These are phyloP conservation scores for Selenia dentaria DNA, from an alignment of 2,888 invertebrate species.

Conservation along the genomic window DNA sequence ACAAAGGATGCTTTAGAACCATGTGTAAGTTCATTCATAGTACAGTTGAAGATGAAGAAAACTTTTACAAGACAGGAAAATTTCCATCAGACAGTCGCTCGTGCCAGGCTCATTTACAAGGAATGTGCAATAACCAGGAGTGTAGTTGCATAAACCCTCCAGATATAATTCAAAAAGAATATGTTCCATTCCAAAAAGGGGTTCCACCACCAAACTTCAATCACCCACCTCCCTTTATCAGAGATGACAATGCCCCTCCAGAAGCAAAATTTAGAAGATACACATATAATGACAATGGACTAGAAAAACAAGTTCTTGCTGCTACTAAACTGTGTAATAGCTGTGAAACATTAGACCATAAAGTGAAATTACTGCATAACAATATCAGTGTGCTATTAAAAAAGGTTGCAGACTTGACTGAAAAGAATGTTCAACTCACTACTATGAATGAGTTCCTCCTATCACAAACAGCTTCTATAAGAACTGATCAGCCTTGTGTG, in stretches of 20 bases:
- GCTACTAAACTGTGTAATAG: conserved; percentile 58
- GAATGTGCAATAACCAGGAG: conserved; percentile 81
- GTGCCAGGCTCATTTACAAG: conserved; percentile 86
- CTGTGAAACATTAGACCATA: conserved; percentile 71
- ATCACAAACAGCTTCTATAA: conserved; percentile 69
- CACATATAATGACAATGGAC: conserved; percentile 59
- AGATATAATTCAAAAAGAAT: conserved; percentile 53
- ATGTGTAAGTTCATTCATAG: conserved; percentile 90
- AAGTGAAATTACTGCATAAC: conserved; percentile 74
- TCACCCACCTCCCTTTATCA: conserved; percentile 53
- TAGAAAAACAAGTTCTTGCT: conserved; percentile 61
- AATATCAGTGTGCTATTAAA: conserved; percentile 77
- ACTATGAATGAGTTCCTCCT: conserved; percentile 80
- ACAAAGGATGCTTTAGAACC: conserved; percentile 86
- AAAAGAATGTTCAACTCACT: conserved; percentile 74
- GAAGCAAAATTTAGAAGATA: conserved; percentile 71
- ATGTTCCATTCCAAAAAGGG: conserved; percentile 38
- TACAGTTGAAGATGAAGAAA: conserved; percentile 87
- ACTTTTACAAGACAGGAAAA: conserved; percentile 86
- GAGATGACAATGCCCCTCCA: conserved; percentile 72
- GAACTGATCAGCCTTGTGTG: conserved; percentile 74
- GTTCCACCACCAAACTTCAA: conserved; percentile 51
- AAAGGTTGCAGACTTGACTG: conserved; percentile 72
- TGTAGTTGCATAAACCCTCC: conserved; percentile 63
- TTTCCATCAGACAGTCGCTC: conserved; percentile 81